Evolutionary conservation across 2,888 invertebrate genomes (phyloP).

Genomic region (Listrodromus nycthemerus): DNA sequence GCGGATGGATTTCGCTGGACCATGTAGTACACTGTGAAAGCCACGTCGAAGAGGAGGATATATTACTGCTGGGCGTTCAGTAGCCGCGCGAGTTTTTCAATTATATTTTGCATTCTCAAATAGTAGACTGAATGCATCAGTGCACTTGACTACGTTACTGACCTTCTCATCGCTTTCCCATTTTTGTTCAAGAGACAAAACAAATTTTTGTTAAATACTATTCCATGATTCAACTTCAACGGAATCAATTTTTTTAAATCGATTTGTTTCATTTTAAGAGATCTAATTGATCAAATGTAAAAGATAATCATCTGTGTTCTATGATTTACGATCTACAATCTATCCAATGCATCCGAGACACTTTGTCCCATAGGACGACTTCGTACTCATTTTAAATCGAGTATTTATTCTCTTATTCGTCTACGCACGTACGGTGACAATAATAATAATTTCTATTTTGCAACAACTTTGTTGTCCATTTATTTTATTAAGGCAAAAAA

Average conservation of each 20-base stretch:
- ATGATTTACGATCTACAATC: neutral
- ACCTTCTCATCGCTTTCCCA: conserved; percentile 12
- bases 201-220: neutral
- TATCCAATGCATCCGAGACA: no score
- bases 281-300: neutral
- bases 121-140: conserved; percentile 18
- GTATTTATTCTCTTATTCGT: neutral
- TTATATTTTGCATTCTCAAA: conserved; percentile 8
- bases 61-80: conserved; percentile 21
- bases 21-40: neutral
- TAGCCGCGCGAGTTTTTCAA: conserved; percentile 38
- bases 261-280: neutral
- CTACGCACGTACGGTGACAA: neutral
- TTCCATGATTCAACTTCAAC: neutral
- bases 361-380: neutral
- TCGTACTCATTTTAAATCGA: neutral
- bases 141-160: conserved; percentile 22
- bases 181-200: neutral
- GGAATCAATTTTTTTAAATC: neutral
- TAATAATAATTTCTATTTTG: neutral
- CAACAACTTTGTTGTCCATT: neutral
- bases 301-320: neutral
- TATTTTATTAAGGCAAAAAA: neutral
- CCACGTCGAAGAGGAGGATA: conserved; percentile 6
- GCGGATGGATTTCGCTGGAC: conserved; percentile 28